Evolutionary conservation across 2,113 vertebrate species (phyloP), one percentile per base, ranked within the genome.

Genomic region (Indicator indicator): DNA sequence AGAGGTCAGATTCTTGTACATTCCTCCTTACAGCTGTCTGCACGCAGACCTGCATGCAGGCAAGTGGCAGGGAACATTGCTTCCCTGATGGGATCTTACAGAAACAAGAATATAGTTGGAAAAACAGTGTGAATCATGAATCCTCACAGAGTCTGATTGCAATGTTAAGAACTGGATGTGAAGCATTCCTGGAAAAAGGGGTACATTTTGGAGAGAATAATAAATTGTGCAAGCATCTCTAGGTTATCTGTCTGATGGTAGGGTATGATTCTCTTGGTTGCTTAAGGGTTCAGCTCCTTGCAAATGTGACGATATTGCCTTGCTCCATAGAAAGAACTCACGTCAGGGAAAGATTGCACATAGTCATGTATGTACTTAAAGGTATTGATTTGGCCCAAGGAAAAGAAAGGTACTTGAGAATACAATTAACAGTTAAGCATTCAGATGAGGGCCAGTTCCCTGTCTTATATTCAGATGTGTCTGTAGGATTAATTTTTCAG

Each of bases 401-500:
- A 87, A 89, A 79, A 27, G 50, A 89, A 93, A 63, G 59, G 20
- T 54, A 14, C 59, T 71, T 78, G 40, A 79, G 54, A 90, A 73
- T 21, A 56, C 17, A 64, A 38, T 19, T 48, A 86, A 62, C n/a
- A 72, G 64, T 33, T 83, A 94, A 81, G 27, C 46, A 42, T 95
- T 84, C 54, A 42, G 59, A 88, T 71, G 80, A 77, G 26, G 38
- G 77, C 72, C 58, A 40, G 55, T 74, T 77, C 73, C 28, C 58
- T 77, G 59, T 69, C 76, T 77, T 83, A 32, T 6, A 71, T 48
- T 93, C 82, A 83, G 75, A 60, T 16, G 17, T 80, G 46, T 78
- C 83, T 90, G 73, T 81, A 82, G 58, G 67, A 64, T 80, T 26
- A 83, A 78, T 94, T 94, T 88, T 93, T 95, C 46, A 88, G 48